Percentiles rank a stretch among this genome's conserved stretches.
Conservation (phyloP, 2,113 vertebrate species). For the Platysteira castanea region DNA sequence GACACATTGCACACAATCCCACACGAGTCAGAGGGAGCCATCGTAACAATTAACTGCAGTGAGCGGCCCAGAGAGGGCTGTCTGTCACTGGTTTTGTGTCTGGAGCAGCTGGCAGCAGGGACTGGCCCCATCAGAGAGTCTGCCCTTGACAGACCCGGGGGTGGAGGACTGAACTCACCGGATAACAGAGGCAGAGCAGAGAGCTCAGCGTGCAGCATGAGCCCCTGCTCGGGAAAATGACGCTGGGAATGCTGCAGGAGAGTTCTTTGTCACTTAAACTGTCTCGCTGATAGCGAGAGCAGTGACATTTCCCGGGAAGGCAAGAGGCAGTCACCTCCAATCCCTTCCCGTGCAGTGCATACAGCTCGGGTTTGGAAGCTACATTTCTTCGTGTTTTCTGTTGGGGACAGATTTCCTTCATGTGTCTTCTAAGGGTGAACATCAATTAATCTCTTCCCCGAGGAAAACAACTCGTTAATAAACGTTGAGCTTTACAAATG, state of each 20-base stretch:
- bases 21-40: not conserved
- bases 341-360: not conserved
- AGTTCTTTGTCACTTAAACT: not conserved
- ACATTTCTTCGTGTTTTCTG: not conserved
- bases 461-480: not conserved
- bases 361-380: not conserved
- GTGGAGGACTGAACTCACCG: not conserved
- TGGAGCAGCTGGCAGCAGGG: not conserved
- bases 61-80: not conserved
- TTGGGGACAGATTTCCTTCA: not conserved
- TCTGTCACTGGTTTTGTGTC: not conserved
- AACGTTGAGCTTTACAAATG: not conserved
- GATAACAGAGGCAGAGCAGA: rapidly evolving
- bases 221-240: not conserved
- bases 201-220: rapidly evolving
- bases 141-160: not conserved
- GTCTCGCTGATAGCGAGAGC: not conserved
- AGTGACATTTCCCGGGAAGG: not conserved
- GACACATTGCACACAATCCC: not conserved
- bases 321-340: not conserved
- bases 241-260: not conserved
- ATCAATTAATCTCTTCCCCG: not conserved
- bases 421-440: not conserved
- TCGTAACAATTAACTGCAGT: not conserved
- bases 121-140: not conserved